These are phyloP conservation scores for Eilema griseolum DNA, from an alignment of 2,888 invertebrate species.

Conservation along the genomic window DNA sequence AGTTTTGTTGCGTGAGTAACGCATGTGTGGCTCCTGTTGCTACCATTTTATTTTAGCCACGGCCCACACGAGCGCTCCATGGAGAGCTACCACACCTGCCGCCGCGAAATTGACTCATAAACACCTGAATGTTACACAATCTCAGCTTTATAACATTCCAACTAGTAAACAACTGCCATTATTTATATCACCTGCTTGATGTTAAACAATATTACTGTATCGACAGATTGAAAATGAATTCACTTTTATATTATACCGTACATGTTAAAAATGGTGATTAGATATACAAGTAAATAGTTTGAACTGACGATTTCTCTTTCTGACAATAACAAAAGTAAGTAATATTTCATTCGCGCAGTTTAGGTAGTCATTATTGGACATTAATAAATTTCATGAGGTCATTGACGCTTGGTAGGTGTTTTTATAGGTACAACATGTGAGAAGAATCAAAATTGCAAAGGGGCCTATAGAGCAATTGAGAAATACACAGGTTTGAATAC, in stretches of 20 bases:
- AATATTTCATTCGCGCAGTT: background rate
- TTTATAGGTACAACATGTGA: constrained; percentile 36
- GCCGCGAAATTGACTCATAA: constrained; percentile 70
- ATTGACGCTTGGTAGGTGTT: constrained; percentile 47
- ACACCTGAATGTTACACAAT: constrained; percentile 83
- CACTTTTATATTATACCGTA: background rate
- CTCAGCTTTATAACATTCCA: constrained; percentile 63
- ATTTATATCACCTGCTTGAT: constrained; percentile 32
- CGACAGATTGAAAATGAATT: constrained; percentile 1
- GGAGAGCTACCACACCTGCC: constrained; percentile 80
- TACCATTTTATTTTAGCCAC: constrained; percentile 81
- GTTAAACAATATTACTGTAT: constrained; percentile 20
- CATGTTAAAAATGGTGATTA: background rate
- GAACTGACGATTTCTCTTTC: background rate
- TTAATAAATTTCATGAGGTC: constrained; percentile 21
- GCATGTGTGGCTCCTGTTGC: constrained; percentile 59
- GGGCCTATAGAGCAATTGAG: constrained; percentile 50
- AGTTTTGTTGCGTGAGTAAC: constrained; percentile 78
- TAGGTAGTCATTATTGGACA: background rate
- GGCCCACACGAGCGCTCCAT: constrained; percentile 72
- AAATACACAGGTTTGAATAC: constrained; percentile 72
- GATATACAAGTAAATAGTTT: background rate
- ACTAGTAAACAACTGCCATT: constrained; percentile 44
- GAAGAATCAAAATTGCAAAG: constrained; percentile 57
- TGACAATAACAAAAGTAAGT: background rate